These are phyloP conservation scores for Leucozona laternaria DNA, from an alignment of 2,888 invertebrate species.

Conservation along the genomic window DNA sequence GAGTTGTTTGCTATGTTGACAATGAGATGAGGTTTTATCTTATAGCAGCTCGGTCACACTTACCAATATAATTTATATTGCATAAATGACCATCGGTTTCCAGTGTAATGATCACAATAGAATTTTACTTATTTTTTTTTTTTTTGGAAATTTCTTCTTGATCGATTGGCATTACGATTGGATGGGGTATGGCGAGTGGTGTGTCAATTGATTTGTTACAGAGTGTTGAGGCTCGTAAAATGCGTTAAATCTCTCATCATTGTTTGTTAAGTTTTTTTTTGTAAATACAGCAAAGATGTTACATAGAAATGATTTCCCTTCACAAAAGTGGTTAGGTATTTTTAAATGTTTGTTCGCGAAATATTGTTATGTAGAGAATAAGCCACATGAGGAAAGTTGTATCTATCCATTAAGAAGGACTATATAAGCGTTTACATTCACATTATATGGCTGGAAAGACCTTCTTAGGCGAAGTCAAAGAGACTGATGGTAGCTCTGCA, in stretches of 20 bases:
- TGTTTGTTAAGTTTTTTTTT: background rate
- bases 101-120: constrained; percentile 1
- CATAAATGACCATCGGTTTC: constrained; percentile 53
- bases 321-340: too few relatives aligned
- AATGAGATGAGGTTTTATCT: constrained; percentile 13
- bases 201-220: constrained; percentile 55
- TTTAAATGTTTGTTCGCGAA: too few relatives aligned
- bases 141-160: constrained; percentile 8
- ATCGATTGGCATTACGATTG: constrained; percentile 46
- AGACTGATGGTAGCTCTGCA: too few relatives aligned
- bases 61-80: constrained; percentile 44
- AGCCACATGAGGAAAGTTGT: too few relatives aligned
- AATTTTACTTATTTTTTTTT: constrained; percentile 28
- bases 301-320: too few relatives aligned
- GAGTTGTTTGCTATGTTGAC: constrained; percentile 5
- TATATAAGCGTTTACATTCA: too few relatives aligned
- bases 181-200: constrained; percentile 33
- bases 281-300: too few relatives aligned
- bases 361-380: too few relatives aligned
- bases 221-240: background rate
- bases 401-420: too few relatives aligned
- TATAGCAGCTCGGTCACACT: constrained; percentile 41
- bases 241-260: constrained; percentile 20
- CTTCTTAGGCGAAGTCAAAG: too few relatives aligned
- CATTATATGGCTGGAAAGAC: too few relatives aligned